phyloP scores from a whole-genome alignment of 1,140 invertebrate genomes.

The Heliconius himera region DNA sequence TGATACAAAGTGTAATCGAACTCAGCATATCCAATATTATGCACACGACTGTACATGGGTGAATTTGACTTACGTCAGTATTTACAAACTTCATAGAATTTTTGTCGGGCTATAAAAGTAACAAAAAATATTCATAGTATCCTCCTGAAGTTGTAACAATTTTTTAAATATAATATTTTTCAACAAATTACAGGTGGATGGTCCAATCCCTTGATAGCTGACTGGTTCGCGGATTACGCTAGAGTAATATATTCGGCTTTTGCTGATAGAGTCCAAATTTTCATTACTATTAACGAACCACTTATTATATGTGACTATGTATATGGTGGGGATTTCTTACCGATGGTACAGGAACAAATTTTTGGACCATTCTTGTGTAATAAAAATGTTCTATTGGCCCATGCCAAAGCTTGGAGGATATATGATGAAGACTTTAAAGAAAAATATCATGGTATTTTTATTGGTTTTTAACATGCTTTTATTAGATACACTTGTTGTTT shows the following conservation, averaged over 20 bases:
- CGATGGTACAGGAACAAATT: neutral
- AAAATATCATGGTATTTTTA: conserved; percentile 25
- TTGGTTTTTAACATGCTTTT: no score
- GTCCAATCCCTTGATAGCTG: conserved; percentile 83
- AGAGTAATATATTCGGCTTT: conserved; percentile 81
- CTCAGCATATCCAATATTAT: no score
- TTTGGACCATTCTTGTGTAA: conserved; percentile 74
- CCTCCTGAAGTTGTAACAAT: neutral
- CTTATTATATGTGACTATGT: conserved; percentile 81
- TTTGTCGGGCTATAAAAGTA: no score
- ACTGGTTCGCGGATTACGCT: conserved; percentile 84
- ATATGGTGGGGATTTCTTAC: conserved; percentile 22
- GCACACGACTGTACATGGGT: no score
- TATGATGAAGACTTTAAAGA: conserved; percentile 70
- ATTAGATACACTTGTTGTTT: no score
- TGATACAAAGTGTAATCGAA: no score
- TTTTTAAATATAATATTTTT: neutral
- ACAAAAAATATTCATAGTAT: no score
- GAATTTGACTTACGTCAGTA: no score
- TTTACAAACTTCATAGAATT: no score
- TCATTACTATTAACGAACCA: conserved; percentile 87
- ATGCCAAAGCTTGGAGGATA: conserved; percentile 74
- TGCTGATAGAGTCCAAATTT: conserved; percentile 83
- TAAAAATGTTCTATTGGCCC: conserved; percentile 28
- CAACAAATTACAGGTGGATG: conserved; percentile 60